phyloP scores from a whole-genome alignment of 2,888 invertebrate genomes.

The Caenorhabditis afra region DNA sequence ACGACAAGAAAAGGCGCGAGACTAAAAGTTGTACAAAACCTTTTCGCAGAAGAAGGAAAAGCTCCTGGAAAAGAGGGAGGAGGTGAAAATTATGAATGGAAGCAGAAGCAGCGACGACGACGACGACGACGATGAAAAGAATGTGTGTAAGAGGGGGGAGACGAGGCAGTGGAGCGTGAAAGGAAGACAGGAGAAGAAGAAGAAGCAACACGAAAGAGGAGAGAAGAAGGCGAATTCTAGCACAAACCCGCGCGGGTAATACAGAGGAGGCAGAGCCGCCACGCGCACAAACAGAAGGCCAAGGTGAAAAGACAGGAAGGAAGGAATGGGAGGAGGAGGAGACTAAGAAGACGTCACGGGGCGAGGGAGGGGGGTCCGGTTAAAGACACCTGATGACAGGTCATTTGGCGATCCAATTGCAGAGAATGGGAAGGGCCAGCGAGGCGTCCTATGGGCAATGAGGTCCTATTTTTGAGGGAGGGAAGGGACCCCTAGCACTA shows the following conservation, averaged over 20 bases:
- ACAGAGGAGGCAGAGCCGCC: slow-evolving; percentile 23
- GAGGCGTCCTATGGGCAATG: no score
- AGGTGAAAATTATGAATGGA: slow-evolving; percentile 42
- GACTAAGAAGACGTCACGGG: not conserved
- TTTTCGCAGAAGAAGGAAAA: not conserved
- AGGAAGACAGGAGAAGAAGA: slow-evolving; percentile 7
- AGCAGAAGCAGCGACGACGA: slow-evolving; percentile 17
- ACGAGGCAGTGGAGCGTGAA: slow-evolving; percentile 34
- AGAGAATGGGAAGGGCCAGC: not conserved
- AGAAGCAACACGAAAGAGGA: not conserved
- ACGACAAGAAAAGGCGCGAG: not conserved
- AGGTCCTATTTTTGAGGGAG: no score
- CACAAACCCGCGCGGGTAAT: no score
- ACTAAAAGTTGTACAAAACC: no score
- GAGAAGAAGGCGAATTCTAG: slow-evolving; percentile 28
- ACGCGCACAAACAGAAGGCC: no score
- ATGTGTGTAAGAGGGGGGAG: slow-evolving; percentile 10
- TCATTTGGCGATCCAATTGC: slow-evolving; percentile 21
- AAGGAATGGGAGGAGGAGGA: no score
- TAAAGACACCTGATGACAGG: slow-evolving; percentile 7
- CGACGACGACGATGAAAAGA: not conserved
- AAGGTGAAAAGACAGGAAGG: no score
- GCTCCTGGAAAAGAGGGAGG: slow-evolving; percentile 3
- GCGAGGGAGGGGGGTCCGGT: no score
- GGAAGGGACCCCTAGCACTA: no score